These are phyloP conservation scores for Drymodes brunneopygia DNA, from an alignment of 2,113 vertebrate species.

Conservation along the genomic window DNA sequence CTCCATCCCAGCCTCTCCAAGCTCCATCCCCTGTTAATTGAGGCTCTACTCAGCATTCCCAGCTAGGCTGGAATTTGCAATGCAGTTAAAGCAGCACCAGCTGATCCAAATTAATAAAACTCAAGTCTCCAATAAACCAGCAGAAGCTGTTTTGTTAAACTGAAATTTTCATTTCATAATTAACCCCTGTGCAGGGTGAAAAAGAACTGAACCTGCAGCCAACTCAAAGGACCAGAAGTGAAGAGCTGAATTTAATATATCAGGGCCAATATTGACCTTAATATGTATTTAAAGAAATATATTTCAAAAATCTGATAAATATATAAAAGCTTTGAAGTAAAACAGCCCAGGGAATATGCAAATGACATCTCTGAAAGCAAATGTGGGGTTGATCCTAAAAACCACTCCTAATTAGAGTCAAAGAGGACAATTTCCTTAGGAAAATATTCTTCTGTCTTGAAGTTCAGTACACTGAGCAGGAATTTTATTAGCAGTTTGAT, in stretches of 20 bases:
- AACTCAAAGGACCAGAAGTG: background rate
- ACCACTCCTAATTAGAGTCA: background rate
- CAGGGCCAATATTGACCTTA: background rate
- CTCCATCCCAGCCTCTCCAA: background rate
- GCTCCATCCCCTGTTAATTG: background rate
- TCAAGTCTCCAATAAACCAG: background rate
- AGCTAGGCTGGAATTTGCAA: background rate
- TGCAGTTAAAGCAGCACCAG: background rate
- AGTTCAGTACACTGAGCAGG: background rate
- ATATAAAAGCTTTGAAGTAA: background rate
- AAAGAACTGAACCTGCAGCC: background rate
- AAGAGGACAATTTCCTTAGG: slow-evolving; percentile 9
- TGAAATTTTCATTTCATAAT: background rate
- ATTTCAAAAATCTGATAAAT: background rate
- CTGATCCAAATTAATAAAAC: background rate
- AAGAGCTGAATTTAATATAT: background rate
- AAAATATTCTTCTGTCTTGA: slow-evolving; percentile 13
- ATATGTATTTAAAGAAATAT: background rate
- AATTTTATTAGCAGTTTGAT: slow-evolving; percentile 37
- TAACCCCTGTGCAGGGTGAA: background rate
- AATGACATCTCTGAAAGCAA: background rate
- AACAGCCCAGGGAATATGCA: background rate
- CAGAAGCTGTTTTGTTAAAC: background rate
- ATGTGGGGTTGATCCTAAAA: background rate
- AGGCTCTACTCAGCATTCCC: background rate